Base-by-base conservation (phyloP, 2,113 vertebrate species). In the Mobula birostris region DNA sequence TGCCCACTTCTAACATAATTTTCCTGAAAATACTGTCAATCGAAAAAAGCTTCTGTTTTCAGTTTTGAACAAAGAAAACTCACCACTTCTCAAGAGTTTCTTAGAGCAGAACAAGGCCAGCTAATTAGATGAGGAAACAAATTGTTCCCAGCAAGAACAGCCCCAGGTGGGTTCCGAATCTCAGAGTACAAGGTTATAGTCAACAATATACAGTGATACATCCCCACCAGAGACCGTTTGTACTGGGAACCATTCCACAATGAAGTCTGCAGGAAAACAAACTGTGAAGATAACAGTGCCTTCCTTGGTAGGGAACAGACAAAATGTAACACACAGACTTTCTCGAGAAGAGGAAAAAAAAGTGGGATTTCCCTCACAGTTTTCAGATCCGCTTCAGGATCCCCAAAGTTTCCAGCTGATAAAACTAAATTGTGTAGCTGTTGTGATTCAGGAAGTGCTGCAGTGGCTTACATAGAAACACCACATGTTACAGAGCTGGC, bases 161-260 rank as follows among this genome's bases (percentile, higher is more conserved):
- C 85, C 85, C 56, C 85, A 90, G 85, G 85, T 90, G 85, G 85
- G 61, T 32, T 90, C 29, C 5, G 63, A 19, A 32, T 36, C 66
- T 90, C 85, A 5, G n/a, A 90, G 29, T 29, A 90, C 5, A 68
- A 66, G 29, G 85, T 90, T 90, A n/a, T 15, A 32, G n/a, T 66
- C 29, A 66, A 90, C 29, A 32, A 66, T n/a, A 66, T 88, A 12
- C 85, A 90, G 61, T 32, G 17, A 90, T 61, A 90, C 6, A n/a
- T 90, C 61, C 85, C 2, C 85, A 68, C 61, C 61, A 66, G 85
- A 29, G 85, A 90, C 29, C 29, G 32, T 8, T 90, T 90, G 61
- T 90, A 66, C 85, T 90, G 85, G 85, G 85, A 90, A 90, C 58
- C 85, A 66, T 19, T 90, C 85, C 85, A 90, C n/a, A 90, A 90